Evolutionary conservation across 2,113 vertebrate species (phyloP).

Genomic region (Pachypanchax playfairii): DNA sequence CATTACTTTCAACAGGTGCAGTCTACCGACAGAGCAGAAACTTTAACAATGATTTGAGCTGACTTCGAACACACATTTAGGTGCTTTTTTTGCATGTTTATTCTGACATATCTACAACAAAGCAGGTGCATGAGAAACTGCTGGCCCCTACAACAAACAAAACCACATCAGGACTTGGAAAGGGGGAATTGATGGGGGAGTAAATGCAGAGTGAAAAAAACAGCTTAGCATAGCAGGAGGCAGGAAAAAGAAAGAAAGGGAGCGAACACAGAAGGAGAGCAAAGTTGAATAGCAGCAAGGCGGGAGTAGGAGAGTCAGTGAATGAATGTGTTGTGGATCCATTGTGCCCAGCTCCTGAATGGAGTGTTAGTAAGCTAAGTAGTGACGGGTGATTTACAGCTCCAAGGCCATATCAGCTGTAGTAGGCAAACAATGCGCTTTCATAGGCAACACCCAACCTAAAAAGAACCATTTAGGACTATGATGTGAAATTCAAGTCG

Average conservation of each 20-base stretch:
- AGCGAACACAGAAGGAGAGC: slow-evolving; percentile 49
- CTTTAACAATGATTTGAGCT: slow-evolving; percentile 13
- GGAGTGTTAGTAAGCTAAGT: slow-evolving; percentile 75
- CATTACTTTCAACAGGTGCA: slow-evolving; percentile 16
- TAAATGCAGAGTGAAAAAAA: slow-evolving; percentile 59
- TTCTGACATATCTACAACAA: slow-evolving; percentile 45
- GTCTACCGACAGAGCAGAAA: slow-evolving; percentile 20
- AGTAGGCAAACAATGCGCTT: slow-evolving; percentile 70
- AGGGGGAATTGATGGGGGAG: slow-evolving; percentile 52
- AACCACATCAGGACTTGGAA: slow-evolving; percentile 66
- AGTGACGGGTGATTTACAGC: slow-evolving; percentile 71
- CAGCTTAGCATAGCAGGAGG: slow-evolving; percentile 69
- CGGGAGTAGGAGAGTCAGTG: slow-evolving; percentile 48
- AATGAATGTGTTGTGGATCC: slow-evolving; percentile 69
- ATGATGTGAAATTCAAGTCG: slow-evolving; percentile 43
- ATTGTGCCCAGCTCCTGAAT: slow-evolving; percentile 71
- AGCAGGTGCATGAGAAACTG: slow-evolving; percentile 75
- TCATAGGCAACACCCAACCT: slow-evolving; percentile 54
- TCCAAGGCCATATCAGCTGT: slow-evolving; percentile 64
- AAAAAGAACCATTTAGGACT: slow-evolving; percentile 23
- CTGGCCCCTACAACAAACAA: slow-evolving; percentile 63
- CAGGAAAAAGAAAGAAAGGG: slow-evolving; percentile 49
- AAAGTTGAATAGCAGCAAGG: slow-evolving; percentile 66
- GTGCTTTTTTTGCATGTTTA: slow-evolving; percentile 2
- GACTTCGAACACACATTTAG: neutral